Percentiles rank a stretch among this genome's conserved stretches.
These are phyloP conservation scores for Morpho helenor DNA, from an alignment of 2,888 invertebrate species.

Conservation along the genomic window DNA sequence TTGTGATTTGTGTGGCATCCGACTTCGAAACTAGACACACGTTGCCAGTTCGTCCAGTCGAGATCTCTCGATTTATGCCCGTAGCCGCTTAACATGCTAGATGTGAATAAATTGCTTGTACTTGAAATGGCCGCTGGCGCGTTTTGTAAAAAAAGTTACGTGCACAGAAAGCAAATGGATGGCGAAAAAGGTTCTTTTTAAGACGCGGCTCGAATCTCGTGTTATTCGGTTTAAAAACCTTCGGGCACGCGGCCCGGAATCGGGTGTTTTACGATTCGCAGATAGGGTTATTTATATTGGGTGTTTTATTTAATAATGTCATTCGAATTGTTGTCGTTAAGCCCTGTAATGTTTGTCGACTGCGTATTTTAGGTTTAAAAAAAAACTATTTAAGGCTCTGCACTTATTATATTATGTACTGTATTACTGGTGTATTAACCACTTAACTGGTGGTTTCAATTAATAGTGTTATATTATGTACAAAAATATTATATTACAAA, in stretches of 20 bases:
- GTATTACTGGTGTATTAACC: too few species aligned
- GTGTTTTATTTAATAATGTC: constrained; percentile 63
- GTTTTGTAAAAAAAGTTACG: constrained; percentile 31
- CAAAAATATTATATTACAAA: too few species aligned
- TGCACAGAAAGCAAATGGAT: constrained; percentile 27
- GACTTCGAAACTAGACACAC: constrained; percentile 48
- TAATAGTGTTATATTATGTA: too few species aligned
- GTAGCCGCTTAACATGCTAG: constrained; percentile 37
- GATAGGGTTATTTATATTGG: constrained; percentile 59
- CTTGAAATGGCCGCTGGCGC: constrained; percentile 27
- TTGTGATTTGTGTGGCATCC: constrained; percentile 71
- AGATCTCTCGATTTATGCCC: constrained; percentile 38
- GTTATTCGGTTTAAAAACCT: constrained; percentile 30
- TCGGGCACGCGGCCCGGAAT: constrained; percentile 33
- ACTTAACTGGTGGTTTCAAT: too few species aligned
- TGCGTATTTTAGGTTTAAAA: constrained; percentile 37
- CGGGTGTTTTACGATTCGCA: constrained; percentile 56
- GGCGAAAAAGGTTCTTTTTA: constrained; percentile 25
- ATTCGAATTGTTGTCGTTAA: constrained; percentile 54
- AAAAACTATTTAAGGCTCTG: constrained; percentile 12
- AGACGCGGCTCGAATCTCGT: constrained; percentile 33
- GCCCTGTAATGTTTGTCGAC: constrained; percentile 56
- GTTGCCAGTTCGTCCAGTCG: constrained; percentile 25
- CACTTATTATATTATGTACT: not conserved
- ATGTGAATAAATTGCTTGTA: constrained; percentile 39